A percentile compares a stretch with the other conserved stretches of the same genome.
These are phyloP conservation scores for Cephalotes varians DNA, from an alignment of 2,888 invertebrate species.

Conservation along the genomic window DNA sequence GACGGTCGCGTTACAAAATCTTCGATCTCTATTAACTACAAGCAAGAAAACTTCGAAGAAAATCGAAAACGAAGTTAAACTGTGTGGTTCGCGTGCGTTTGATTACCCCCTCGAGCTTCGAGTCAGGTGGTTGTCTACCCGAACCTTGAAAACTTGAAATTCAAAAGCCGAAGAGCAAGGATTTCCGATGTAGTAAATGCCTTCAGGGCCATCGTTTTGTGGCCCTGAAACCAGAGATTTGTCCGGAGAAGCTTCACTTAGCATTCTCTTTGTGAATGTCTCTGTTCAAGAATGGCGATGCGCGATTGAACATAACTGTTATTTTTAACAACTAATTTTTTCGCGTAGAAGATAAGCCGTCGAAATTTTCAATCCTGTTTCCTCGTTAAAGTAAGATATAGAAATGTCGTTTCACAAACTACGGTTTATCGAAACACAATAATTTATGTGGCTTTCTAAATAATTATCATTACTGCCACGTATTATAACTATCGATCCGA, in stretches of 20 bases:
- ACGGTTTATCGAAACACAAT: conserved; percentile 20
- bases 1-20: not conserved
- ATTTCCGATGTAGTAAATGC: conserved; percentile 64
- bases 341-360: not conserved
- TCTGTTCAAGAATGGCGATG: conserved; percentile 43
- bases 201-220: conserved; percentile 63
- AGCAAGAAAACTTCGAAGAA: conserved; percentile 49
- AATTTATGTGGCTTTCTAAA: conserved; percentile 39
- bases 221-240: conserved; percentile 58
- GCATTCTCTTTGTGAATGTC: conserved; percentile 54
- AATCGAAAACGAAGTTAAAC: conserved; percentile 57
- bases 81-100: conserved; percentile 81
- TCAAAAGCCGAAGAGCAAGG: conserved; percentile 74
- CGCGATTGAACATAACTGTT: conserved; percentile 22
- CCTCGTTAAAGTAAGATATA: not conserved
- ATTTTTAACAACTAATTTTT: conserved; percentile 15
- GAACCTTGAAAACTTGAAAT: conserved; percentile 74
- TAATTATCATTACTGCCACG: conserved; percentile 37
- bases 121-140: conserved; percentile 80
- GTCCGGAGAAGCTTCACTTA: conserved; percentile 57
- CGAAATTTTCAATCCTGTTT: conserved; percentile 13
- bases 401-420: conserved; percentile 14
- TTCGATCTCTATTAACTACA: conserved; percentile 38
- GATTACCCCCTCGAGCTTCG: conserved; percentile 81
- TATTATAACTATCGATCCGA: conserved; percentile 33